Percentiles rank a stretch among this genome's conserved stretches.
phyloP scores from a whole-genome alignment of 2,797 vertebrate species.

The Phyllotis vaccarum region DNA sequence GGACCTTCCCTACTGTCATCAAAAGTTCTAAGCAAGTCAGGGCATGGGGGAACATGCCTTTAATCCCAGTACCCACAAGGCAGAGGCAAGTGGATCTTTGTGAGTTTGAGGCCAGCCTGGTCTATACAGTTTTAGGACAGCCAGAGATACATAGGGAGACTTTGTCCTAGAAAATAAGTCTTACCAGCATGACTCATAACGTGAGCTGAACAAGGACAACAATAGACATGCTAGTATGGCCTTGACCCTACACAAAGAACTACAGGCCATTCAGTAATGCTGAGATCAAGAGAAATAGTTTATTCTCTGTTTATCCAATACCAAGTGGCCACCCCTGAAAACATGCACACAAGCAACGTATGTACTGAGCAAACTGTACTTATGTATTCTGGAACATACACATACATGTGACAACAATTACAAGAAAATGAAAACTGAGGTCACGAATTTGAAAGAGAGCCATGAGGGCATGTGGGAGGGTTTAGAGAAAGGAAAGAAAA shows the following conservation, averaged over 20 bases:
- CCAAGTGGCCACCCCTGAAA: neutral
- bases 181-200: neutral
- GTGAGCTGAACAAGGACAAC: no score
- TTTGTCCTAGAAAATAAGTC: neutral
- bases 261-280: neutral
- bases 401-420: neutral
- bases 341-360: neutral
- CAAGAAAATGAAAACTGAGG: neutral
- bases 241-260: no score
- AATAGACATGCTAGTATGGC: neutral
- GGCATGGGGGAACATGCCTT: neutral
- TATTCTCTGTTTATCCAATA: neutral
- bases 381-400: neutral
- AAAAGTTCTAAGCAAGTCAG: slow-evolving; percentile 47
- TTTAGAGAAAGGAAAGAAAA: neutral
- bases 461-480: neutral
- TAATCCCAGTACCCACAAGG: neutral
- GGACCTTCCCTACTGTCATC: neutral
- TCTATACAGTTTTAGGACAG: neutral
- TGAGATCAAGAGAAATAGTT: neutral
- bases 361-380: neutral
- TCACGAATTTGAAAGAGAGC: neutral
- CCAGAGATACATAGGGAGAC: neutral
- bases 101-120: neutral
- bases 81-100: neutral